A percentile compares a stretch with the other conserved stretches of the same genome.
These are phyloP conservation scores for Blastobasis lacticolella DNA, from an alignment of 2,888 invertebrate species.

Conservation along the genomic window DNA sequence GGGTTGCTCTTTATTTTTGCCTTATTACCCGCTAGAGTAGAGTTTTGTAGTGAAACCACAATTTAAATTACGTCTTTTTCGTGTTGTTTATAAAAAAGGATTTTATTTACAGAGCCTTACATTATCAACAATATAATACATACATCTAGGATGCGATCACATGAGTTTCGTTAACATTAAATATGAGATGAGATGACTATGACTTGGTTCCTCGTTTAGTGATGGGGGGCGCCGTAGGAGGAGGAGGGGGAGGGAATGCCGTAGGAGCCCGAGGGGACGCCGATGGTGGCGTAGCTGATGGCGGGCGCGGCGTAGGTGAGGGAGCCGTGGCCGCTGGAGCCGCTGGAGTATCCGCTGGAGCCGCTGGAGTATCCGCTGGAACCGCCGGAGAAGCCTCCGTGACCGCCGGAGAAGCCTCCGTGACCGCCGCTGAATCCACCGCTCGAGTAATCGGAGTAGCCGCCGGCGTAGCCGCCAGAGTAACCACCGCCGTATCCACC, in stretches of 20 bases:
- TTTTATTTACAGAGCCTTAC: slow-evolving; percentile 74
- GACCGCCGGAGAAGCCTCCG: slow-evolving; percentile 23
- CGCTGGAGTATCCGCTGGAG: slow-evolving; percentile 14
- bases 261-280: slow-evolving; percentile 62
- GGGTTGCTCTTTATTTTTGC: background rate
- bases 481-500: slow-evolving; percentile 47
- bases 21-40: too few species aligned
- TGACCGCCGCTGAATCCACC: slow-evolving; percentile 23
- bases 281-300: slow-evolving; percentile 51
- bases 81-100: background rate
- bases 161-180: slow-evolving; percentile 50
- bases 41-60: background rate
- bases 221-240: slow-evolving; percentile 63
- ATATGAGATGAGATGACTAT: slow-evolving; percentile 61
- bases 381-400: slow-evolving; percentile 34
- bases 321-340: slow-evolving; percentile 38
- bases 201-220: slow-evolving; percentile 41
- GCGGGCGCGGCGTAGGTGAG: slow-evolving; percentile 43
- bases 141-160: slow-evolving; percentile 65
- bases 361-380: slow-evolving; percentile 32
- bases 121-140: slow-evolving; percentile 64
- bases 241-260: slow-evolving; percentile 59
- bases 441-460: slow-evolving; percentile 29
- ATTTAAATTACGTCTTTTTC: slow-evolving; percentile 1
- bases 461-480: slow-evolving; percentile 30